Base-by-base conservation (phyloP, 2,888 invertebrate species). In the Orchesellides sinensis region DNA sequence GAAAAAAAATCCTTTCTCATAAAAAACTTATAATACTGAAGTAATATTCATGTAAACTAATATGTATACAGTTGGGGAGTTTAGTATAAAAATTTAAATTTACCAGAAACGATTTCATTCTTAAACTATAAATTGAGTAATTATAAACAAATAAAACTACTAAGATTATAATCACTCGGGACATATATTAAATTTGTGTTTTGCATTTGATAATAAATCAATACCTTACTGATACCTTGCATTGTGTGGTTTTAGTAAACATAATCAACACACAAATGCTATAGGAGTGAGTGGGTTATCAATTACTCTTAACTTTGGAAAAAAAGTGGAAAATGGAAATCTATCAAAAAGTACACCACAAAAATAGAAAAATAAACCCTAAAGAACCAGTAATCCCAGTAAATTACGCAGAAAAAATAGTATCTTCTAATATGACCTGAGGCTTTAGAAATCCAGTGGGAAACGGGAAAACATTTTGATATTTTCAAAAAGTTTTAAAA, bases 321-420 rank as follows among this genome's bases (percentile, higher is more conserved):
- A 49, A 49, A 61, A 35, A 35, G 6, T 21, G 21, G 23, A 21
- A 29, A 14, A 21, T 23, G 6, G 23, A 23, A 8, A 66, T 23
- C 23, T 45, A 66, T 17, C 45, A 68, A 77, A 65, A 77, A 32
- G 23, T 69, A 45, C 19, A 47, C 5, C 70, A 65, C 79, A 79
- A 79, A 79, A 79, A 72, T 79, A 79, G 70, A 79, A 79, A 79
- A 79, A 79, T 79, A 79, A 52, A 56, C 63, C 79, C 70, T 35
- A 23, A 5, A 27, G 21, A 32, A 29, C 40, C 40, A 56, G 19
- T 32, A 61, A 56, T 32, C 52, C 68, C 25, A 47, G 54, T 61
- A 61, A 29, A 61, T 29, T 61, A 45, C 29, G 27, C 32, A n/a
- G 27, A 49, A 21, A 47, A 56, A 45, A 72, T 56, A 32, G 32